A percentile compares a stretch with the other conserved stretches of the same genome.
phyloP scores from a whole-genome alignment of 2,888 invertebrate genomes.

The Philhelius pedissequus region DNA sequence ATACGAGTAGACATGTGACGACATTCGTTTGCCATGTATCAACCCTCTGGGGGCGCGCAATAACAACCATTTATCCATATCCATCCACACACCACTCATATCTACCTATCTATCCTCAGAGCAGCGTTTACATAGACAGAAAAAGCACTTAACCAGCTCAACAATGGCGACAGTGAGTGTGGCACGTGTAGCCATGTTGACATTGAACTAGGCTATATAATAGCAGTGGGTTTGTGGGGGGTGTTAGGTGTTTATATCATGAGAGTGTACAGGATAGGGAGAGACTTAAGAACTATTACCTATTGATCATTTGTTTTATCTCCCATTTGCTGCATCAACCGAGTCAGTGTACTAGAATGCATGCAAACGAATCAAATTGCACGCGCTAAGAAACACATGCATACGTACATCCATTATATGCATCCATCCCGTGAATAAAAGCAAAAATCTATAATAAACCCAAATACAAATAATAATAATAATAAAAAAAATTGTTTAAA shows the following conservation, averaged over 20 bases:
- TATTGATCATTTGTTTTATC: slow-evolving; percentile 20
- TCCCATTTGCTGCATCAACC: neutral
- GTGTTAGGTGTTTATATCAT: slow-evolving; percentile 36
- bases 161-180: slow-evolving; percentile 68
- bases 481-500: slow-evolving; percentile 36
- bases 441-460: slow-evolving; percentile 16
- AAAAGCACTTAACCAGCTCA: slow-evolving; percentile 64
- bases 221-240: slow-evolving; percentile 48
- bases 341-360: neutral
- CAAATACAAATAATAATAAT: slow-evolving; percentile 6
- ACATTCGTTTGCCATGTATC: slow-evolving; percentile 22
- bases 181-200: slow-evolving; percentile 68
- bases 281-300: slow-evolving; percentile 60
- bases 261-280: neutral
- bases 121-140: slow-evolving; percentile 37
- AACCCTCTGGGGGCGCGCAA: slow-evolving; percentile 14
- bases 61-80: slow-evolving; percentile 26
- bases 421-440: slow-evolving; percentile 22
- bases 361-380: slow-evolving; percentile 37
- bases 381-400: slow-evolving; percentile 22
- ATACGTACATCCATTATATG: slow-evolving; percentile 3
- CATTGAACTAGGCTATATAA: slow-evolving; percentile 67
- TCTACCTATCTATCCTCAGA: slow-evolving; percentile 11
- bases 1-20: slow-evolving; percentile 39
- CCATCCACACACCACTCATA: slow-evolving; percentile 11